These are phyloP conservation scores for Setipinna tenuifilis DNA, from an alignment of 2,797 vertebrate species.

Conservation along the genomic window DNA sequence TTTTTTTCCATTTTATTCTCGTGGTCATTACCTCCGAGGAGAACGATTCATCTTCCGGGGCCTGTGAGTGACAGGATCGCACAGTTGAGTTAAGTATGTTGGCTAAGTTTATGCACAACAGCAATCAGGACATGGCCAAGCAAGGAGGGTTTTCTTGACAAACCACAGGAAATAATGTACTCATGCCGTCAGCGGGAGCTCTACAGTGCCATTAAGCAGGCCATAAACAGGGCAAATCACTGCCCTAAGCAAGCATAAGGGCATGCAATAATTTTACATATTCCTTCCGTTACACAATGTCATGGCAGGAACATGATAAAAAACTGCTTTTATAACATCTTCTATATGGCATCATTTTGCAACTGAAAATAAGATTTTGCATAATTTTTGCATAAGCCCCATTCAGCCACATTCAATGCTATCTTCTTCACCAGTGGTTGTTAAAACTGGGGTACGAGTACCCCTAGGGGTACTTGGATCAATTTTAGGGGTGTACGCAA, in stretches of 20 bases:
- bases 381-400: background rate
- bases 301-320: background rate
- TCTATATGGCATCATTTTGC: background rate
- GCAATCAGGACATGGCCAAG: background rate
- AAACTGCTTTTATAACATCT: background rate
- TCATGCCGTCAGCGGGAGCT: background rate
- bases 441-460: too few species aligned
- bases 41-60: slow-evolving; percentile 16
- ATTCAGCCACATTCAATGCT: background rate
- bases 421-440: too few species aligned
- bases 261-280: background rate
- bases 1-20: slow-evolving; percentile 15
- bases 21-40: background rate
- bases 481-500: too few species aligned
- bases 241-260: background rate
- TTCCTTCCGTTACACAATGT: background rate
- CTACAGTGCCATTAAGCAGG: background rate
- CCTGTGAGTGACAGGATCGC: slow-evolving; percentile 36
- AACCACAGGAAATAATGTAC: background rate
- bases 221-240: background rate
- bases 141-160: background rate
- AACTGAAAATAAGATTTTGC: too few species aligned
- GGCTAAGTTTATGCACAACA: slow-evolving; percentile 4
- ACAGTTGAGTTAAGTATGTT: slow-evolving; percentile 29
- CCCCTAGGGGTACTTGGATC: too few species aligned